Evolutionary conservation across 2,888 invertebrate genomes (phyloP), one percentile per base, ranked within the genome.

Genomic region (Epirrita christyi): DNA sequence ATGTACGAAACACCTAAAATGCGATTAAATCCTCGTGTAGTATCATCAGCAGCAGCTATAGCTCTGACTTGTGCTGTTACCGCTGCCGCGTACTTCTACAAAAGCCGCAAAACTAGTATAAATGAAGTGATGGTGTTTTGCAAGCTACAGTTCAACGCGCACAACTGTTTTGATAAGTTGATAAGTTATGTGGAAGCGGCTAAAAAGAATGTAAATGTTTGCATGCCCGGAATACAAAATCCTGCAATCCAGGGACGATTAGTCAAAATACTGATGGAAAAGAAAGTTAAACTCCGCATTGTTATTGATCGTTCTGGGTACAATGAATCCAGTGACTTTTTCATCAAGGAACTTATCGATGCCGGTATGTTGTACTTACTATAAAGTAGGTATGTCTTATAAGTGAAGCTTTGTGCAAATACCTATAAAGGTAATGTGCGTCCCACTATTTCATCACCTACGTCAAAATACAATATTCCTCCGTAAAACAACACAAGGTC

Each of bases 121-220:
- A 91, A 92, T 68, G 90, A 92, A 80, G 91, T 92, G 55, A 91
- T 92, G 91, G 87, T 91, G 63, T 92, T 92, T 74, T 91, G 91
- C 71, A 91, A 92, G 75, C 73, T 92, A 47, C 91, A 92, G 63
- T 86, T 78, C 59, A 92, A 92, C 71, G 86, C 86, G 11, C 83
- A 80, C 63, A 86, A 88, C 70, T 91, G 84, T 73, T 92, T 92
- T 72, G 90, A 92, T 68, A 89, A 88, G 64, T 67, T 92, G 52
- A 79, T 91, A 48, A 86, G 89, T 67, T 88, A 83, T 64, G 78
- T 92, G 56, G 89, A 92, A 71, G 75, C 81, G 36, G 90, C 91
- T 8, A 86, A 81, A 57, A 66, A 75, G 58, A 83, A 76, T 63
- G 78, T 92, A 21, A 81, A 82, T 60, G 86, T 92, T 15, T 92